Evolutionary conservation across 2,888 invertebrate genomes (phyloP).

Genomic region (Lepas anatifera): DNA sequence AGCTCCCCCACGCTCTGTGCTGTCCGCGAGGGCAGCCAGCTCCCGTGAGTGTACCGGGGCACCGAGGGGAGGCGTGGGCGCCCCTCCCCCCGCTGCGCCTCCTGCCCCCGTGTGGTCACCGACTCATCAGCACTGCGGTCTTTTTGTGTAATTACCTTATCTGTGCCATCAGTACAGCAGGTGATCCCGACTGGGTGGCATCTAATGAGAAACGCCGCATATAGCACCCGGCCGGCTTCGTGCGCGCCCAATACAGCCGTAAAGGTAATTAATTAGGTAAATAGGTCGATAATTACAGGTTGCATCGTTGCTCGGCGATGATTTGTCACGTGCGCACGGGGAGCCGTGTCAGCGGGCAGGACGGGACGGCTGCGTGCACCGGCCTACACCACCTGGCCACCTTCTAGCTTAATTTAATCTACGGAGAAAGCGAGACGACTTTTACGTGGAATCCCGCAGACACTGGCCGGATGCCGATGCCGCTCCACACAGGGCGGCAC

Average conservation of each 20-base stretch:
- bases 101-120: background rate
- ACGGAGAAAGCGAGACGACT: background rate
- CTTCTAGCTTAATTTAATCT: slow-evolving; percentile 10
- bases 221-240: background rate
- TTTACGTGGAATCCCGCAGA: background rate
- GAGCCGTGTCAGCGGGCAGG: background rate
- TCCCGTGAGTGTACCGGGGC: no score
- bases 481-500: no score
- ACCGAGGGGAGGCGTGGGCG: background rate
- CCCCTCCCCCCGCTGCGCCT: no score
- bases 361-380: background rate
- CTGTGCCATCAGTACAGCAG: background rate
- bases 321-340: background rate
- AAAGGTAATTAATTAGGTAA: background rate
- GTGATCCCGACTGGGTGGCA: background rate
- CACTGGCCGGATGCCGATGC: no score
- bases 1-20: no score
- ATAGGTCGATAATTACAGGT: slow-evolving; percentile 12
- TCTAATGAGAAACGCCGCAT: background rate
- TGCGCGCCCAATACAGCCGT: background rate
- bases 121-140: background rate
- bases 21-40: no score
- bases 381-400: background rate
- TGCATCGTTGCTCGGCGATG: background rate
- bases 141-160: slow-evolving; percentile 2